phyloP scores from a whole-genome alignment of 2,113 vertebrate species.

The Dasypus novemcinctus region DNA sequence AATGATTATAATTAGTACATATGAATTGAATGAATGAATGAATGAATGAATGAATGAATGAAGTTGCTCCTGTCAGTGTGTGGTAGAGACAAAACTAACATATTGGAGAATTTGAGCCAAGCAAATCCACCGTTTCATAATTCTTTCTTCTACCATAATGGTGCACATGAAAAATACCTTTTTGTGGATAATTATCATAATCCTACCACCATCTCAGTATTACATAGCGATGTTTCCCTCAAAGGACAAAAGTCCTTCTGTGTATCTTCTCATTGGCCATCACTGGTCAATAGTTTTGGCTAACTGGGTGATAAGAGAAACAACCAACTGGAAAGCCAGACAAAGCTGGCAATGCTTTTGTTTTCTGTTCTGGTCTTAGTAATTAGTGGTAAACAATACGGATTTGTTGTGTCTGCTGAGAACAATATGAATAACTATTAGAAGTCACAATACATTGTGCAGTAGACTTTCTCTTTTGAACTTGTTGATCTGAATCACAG shows the following conservation, averaged over 20 bases:
- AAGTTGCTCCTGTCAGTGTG: neutral
- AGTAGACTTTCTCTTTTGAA: neutral
- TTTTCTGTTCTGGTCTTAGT: neutral
- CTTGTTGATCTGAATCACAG: constrained; percentile 13
- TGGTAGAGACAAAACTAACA: neutral
- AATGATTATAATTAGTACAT: neutral
- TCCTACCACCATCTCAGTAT: neutral
- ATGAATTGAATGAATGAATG: neutral
- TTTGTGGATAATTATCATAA: neutral
- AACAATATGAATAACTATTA: constrained; percentile 9
- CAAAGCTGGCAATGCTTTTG: neutral
- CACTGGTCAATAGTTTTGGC: neutral
- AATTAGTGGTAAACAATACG: neutral
- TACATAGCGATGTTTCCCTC: neutral
- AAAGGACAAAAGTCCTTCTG: neutral
- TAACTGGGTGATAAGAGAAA: neutral
- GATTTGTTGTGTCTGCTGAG: neutral
- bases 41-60: neutral
- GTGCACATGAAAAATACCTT: neutral
- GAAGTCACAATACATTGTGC: neutral
- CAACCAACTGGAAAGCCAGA: neutral
- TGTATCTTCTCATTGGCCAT: neutral
- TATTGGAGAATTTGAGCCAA: neutral
- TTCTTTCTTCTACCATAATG: neutral
- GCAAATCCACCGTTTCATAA: neutral